Conservation (phyloP, 2,113 vertebrate species). For the Sinosuthora webbiana region DNA sequence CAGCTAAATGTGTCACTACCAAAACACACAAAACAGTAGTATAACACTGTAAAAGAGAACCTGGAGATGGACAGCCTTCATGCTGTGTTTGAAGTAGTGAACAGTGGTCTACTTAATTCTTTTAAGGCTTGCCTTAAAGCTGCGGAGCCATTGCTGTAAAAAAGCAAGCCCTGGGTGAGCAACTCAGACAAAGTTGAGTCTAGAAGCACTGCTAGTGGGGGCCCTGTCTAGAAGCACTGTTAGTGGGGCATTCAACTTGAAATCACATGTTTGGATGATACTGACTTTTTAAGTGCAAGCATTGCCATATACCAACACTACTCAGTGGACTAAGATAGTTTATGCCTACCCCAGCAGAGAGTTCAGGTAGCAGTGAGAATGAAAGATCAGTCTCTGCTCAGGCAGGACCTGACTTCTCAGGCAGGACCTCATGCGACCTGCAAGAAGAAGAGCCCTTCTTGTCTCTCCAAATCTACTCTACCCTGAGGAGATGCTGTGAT, state of each 20-base stretch:
- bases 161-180: background rate
- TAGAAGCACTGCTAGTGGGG: background rate
- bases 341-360: background rate
- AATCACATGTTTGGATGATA: background rate
- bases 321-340: background rate
- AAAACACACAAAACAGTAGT: background rate
- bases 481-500: background rate
- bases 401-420: background rate
- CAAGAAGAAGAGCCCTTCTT: background rate
- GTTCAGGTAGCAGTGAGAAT: background rate
- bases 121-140: background rate
- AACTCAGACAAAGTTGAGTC: background rate
- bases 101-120: background rate
- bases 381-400: background rate
- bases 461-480: background rate
- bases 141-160: rapidly evolving
- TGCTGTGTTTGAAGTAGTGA: background rate
- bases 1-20: background rate
- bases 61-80: background rate
- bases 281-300: background rate
- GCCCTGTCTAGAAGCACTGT: background rate
- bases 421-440: background rate
- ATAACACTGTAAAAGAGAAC: background rate
- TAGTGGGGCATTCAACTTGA: background rate
- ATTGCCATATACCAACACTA: background rate